Evolutionary conservation across 1,140 invertebrate genomes (phyloP).

Genomic region (Zaprionus lachaisei): DNA sequence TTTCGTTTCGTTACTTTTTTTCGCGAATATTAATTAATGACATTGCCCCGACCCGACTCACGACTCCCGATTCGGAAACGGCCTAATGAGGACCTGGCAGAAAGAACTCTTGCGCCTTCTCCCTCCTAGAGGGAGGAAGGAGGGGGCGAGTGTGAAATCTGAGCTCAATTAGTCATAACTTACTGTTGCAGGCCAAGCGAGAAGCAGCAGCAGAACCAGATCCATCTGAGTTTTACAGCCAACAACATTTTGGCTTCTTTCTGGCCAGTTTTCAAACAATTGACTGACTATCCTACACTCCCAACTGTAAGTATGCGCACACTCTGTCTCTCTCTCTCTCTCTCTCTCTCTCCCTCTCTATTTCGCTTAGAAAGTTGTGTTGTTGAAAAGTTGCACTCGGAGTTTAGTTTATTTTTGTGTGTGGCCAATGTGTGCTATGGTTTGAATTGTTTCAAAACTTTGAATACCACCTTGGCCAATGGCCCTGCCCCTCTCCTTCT

Average conservation of each 20-base stretch:
- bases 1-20: constrained; percentile 36
- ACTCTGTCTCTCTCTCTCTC: not conserved
- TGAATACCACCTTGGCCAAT: constrained; percentile 36
- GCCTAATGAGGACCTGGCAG: constrained; percentile 11
- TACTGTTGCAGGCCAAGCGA: not conserved
- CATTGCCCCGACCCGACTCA: not conserved
- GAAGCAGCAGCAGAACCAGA: not conserved
- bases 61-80: not conserved
- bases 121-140: not conserved
- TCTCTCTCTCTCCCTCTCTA: too few relatives aligned
- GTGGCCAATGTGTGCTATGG: constrained; percentile 63
- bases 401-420: constrained; percentile 41
- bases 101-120: constrained; percentile 5
- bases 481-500: not conserved
- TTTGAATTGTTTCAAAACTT: constrained; percentile 75
- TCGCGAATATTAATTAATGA: constrained; percentile 60
- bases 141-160: constrained; percentile 30
- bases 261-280: constrained; percentile 5
- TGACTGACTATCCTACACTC: not conserved
- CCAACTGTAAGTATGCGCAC: not conserved
- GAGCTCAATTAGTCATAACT: constrained; percentile 70
- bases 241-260: constrained; percentile 43
- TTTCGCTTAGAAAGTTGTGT: not conserved
- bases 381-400: constrained; percentile 13
- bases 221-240: not conserved